phyloP scores from a whole-genome alignment of 2,888 invertebrate genomes.

The Drosophila sordidula region DNA sequence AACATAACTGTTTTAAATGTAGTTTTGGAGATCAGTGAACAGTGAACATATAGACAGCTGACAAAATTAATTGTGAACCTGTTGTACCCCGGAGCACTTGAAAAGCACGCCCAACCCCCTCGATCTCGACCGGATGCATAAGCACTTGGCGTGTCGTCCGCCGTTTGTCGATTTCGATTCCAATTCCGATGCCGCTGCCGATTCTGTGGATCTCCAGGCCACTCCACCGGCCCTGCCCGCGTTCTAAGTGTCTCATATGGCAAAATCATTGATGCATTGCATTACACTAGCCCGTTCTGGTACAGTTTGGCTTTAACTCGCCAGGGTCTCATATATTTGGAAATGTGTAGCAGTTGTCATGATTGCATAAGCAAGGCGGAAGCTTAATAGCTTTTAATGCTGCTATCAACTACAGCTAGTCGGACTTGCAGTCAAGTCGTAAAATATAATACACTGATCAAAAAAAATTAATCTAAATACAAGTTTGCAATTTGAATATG shows the following conservation, averaged over 20 bases:
- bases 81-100: constrained; percentile 5
- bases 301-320: constrained; percentile 56
- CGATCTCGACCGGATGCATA: constrained; percentile 53
- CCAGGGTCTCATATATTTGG: constrained; percentile 39
- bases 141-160: constrained; percentile 51
- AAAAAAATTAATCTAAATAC: no score
- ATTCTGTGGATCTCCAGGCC: constrained; percentile 47
- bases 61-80: neutral
- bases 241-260: constrained; percentile 44
- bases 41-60: neutral
- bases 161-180: constrained; percentile 12
- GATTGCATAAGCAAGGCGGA: constrained; percentile 52
- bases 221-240: constrained; percentile 9
- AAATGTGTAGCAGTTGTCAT: constrained; percentile 8
- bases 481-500: no score
- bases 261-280: constrained; percentile 71
- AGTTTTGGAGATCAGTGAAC: neutral
- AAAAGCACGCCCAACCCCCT: constrained; percentile 28
- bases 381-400: constrained; percentile 46
- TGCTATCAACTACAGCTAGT: constrained; percentile 3
- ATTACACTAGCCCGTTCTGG: constrained; percentile 50
- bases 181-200: constrained; percentile 21
- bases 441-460: neutral
- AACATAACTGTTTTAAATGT: no score
- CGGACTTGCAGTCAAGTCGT: constrained; percentile 13